Evolutionary conservation across 2,888 invertebrate genomes (phyloP).

Genomic region (Ophion ellenae): DNA sequence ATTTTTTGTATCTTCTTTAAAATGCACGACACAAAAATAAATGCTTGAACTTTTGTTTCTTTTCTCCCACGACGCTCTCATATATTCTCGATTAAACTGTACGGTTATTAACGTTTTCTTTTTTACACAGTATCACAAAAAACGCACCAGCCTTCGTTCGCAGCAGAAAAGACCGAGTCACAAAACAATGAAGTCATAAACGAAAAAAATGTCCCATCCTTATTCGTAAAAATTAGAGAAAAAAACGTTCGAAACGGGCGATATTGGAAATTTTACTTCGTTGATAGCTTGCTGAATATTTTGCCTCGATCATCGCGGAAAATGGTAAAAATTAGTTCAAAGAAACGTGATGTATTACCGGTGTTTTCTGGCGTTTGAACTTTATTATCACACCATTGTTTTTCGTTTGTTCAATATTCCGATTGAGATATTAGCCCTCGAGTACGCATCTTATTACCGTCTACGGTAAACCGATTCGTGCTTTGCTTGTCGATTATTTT

Average conservation of each 20-base stretch:
- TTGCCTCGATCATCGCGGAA: neutral
- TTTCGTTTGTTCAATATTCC: conserved; percentile 12
- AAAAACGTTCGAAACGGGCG: neutral
- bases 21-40: conserved; percentile 84
- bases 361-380: conserved; percentile 41
- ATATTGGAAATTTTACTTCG: neutral
- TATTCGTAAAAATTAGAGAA: neutral
- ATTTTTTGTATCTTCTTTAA: conserved; percentile 75
- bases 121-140: conserved; percentile 83
- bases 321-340: conserved; percentile 19
- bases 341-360: conserved; percentile 11
- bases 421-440: conserved; percentile 44
- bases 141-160: conserved; percentile 82
- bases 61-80: conserved; percentile 43
- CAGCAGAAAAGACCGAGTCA: conserved; percentile 77
- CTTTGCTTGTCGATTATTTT: conserved; percentile 26
- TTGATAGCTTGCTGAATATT: neutral
- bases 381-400: conserved; percentile 46
- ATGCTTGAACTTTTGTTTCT: conserved; percentile 77
- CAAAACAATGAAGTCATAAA: conserved; percentile 29
- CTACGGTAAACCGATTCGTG: conserved; percentile 26
- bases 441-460: conserved; percentile 18
- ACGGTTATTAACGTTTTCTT: conserved; percentile 66
- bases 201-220: neutral
- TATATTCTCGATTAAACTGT: conserved; percentile 69